Conservation (phyloP, 2,888 invertebrate genomes). For the Auanema freiburgensis region DNA sequence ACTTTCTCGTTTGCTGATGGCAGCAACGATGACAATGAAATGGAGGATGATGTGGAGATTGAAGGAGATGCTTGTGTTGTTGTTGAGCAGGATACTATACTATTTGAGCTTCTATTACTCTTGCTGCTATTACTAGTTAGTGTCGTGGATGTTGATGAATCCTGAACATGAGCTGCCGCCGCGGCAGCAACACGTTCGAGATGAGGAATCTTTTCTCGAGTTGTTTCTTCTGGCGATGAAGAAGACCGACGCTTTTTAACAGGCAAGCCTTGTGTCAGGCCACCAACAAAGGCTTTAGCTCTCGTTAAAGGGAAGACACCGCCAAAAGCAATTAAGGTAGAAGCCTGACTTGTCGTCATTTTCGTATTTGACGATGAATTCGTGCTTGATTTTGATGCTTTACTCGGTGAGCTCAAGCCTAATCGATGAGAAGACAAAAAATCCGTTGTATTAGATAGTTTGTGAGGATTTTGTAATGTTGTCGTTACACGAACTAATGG, state of each 20-base stretch:
- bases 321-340: neutral
- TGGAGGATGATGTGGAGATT: too few relatives aligned
- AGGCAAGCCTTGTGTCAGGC: slow-evolving; percentile 35
- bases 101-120: too few relatives aligned
- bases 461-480: too few relatives aligned
- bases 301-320: slow-evolving; percentile 16
- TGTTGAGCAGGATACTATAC: neutral
- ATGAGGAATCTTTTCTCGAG: slow-evolving; percentile 33
- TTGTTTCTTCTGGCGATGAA: slow-evolving; percentile 33
- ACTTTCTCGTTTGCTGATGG: too few relatives aligned
- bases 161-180: neutral
- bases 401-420: too few relatives aligned
- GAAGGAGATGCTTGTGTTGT: too few relatives aligned
- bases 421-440: too few relatives aligned
- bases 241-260: slow-evolving; percentile 40
- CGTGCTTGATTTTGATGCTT: neutral
- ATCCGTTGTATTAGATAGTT: too few relatives aligned
- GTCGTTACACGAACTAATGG: slow-evolving; percentile 12
- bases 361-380: neutral
- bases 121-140: too few relatives aligned
- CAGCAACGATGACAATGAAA: too few relatives aligned
- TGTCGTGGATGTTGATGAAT: too few relatives aligned
- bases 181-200: slow-evolving; percentile 17
- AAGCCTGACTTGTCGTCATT: neutral
- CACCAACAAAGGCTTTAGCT: slow-evolving; percentile 19